Conservation (phyloP, 2,888 invertebrate species). For the Sesia apiformis region DNA sequence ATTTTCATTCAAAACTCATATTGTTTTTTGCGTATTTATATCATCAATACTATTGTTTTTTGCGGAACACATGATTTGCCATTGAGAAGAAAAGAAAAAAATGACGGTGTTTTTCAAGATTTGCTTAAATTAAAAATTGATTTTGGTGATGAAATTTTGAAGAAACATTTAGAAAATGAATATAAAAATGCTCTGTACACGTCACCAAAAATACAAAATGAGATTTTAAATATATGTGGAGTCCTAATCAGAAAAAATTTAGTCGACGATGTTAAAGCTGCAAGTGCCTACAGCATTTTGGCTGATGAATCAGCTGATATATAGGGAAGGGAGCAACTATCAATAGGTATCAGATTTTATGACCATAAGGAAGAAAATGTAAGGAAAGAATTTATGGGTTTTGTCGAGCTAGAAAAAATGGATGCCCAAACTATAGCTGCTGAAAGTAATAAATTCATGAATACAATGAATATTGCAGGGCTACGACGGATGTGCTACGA, state of each 20-base stretch:
- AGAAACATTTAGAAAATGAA: not conserved
- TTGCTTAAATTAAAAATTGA: too few relatives aligned
- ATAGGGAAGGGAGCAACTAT: slow-evolving; percentile 5
- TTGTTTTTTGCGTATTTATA: too few relatives aligned
- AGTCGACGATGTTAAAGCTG: not conserved
- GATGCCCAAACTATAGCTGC: slow-evolving; percentile 1
- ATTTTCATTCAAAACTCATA: too few relatives aligned
- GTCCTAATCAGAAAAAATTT: slow-evolving; percentile 4
- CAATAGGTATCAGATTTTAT: too few relatives aligned
- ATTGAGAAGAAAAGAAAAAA: too few relatives aligned
- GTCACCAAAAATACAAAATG: slow-evolving; percentile 11
- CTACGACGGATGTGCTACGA: slow-evolving; percentile 17
- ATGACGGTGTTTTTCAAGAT: too few relatives aligned
- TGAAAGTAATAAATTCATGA: slow-evolving; percentile 4
- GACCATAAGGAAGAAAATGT: too few relatives aligned
- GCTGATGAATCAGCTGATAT: slow-evolving; percentile 8
- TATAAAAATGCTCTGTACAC: slow-evolving; percentile 7
- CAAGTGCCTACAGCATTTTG: slow-evolving; percentile 4
- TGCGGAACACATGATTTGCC: too few relatives aligned
- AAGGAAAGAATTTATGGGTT: slow-evolving; percentile 7
- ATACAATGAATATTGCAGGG: too few relatives aligned
- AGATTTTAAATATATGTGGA: slow-evolving; percentile 14
- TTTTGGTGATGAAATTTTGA: too few relatives aligned
- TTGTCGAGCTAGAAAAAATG: slow-evolving; percentile 4
- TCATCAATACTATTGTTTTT: too few relatives aligned